Conservation (phyloP, 2,797 vertebrate genomes). For the Tangara arthus region DNA sequence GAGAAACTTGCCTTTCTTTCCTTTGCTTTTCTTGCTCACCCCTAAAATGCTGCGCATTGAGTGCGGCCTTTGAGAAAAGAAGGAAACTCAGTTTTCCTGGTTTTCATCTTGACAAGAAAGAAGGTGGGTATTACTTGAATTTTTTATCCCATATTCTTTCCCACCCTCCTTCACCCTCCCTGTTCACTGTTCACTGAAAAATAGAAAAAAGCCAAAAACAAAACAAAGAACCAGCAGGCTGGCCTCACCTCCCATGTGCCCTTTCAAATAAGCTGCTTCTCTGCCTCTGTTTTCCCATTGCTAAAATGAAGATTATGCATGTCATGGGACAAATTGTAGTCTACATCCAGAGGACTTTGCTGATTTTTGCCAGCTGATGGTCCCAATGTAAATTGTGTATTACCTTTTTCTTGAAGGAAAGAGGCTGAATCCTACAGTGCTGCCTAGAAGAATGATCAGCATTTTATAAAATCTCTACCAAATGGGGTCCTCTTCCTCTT, state of each 20-base stretch:
- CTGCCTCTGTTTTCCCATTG: background rate
- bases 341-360: background rate
- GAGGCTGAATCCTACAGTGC: background rate
- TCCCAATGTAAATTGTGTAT: fast-evolving
- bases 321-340: background rate
- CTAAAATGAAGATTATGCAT: background rate
- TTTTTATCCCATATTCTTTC: background rate
- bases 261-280: background rate
- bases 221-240: background rate
- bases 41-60: background rate
- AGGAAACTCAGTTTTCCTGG: background rate
- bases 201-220: fast-evolving
- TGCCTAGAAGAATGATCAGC: background rate
- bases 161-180: background rate
- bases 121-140: background rate
- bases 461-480: background rate
- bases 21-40: background rate
- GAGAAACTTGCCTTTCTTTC: fast-evolving
- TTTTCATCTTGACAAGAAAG: background rate
- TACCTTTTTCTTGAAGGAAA: background rate
- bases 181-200: background rate
- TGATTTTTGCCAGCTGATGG: background rate
- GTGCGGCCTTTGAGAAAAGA: background rate
- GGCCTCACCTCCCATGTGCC: background rate
- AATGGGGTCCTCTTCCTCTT: background rate